These are phyloP conservation scores for Stenolophus ochropezus DNA, from an alignment of 2,888 invertebrate species.

Conservation along the genomic window DNA sequence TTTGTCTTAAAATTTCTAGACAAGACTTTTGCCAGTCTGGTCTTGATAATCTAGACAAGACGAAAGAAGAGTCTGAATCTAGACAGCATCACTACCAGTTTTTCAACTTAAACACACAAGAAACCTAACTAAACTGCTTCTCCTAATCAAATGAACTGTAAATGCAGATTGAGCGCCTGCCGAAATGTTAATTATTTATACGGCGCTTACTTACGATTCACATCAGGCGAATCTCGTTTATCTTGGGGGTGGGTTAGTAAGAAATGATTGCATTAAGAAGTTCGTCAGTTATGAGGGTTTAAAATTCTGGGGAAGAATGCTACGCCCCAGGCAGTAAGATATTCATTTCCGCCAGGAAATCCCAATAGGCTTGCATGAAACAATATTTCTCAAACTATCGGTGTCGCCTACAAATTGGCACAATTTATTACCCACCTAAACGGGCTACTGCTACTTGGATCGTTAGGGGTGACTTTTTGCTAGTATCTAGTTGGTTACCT, in stretches of 20 bases:
- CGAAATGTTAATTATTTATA: not conserved
- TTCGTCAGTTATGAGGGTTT: slow-evolving; percentile 16
- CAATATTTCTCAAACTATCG: slow-evolving; percentile 55
- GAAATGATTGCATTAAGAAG: slow-evolving; percentile 30
- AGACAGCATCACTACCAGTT: no score
- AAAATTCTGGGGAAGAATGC: slow-evolving; percentile 3
- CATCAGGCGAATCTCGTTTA: slow-evolving; percentile 1
- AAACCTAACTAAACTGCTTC: no score
- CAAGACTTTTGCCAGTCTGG: no score
- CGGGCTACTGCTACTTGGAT: slow-evolving; percentile 48
- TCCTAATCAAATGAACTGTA: no score
- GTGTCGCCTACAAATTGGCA: slow-evolving; percentile 59
- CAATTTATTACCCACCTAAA: slow-evolving; percentile 60
- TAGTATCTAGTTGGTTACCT: no score
- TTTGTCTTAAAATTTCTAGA: no score
- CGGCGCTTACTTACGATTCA: not conserved
- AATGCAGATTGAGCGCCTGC: not conserved
- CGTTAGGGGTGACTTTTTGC: no score
- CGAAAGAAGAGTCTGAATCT: no score
- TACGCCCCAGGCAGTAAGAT: slow-evolving; percentile 14
- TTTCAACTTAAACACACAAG: no score
- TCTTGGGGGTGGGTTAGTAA: not conserved
- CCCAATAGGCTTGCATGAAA: slow-evolving; percentile 44
- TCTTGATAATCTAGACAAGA: no score
- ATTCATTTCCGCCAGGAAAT: slow-evolving; percentile 44